A percentile compares a stretch with the other conserved stretches of the same genome.
phyloP scores from a whole-genome alignment of 2,888 invertebrate genomes.

The Eugnorisma glareosa region DNA sequence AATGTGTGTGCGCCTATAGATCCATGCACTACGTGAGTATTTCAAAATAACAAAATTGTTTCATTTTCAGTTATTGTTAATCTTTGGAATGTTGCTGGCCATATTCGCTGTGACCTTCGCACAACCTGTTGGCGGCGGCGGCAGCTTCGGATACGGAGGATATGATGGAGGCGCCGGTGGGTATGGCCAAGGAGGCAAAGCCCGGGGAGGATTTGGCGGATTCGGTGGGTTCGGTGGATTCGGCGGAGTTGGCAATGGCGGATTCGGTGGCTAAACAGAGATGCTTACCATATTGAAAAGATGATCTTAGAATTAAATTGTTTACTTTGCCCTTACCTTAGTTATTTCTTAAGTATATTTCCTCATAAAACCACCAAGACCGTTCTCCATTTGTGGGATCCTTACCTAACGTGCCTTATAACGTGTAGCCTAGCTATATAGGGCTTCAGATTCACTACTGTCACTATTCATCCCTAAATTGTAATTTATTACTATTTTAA shows the following conservation, averaged over 20 bases:
- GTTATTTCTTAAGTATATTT: neutral
- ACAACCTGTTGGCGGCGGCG: slow-evolving; percentile 40
- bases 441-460: neutral
- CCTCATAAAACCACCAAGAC: neutral
- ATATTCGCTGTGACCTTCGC: slow-evolving; percentile 64
- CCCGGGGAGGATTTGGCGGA: neutral
- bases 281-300: neutral
- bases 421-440: neutral
- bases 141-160: neutral
- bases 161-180: neutral
- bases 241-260: neutral
- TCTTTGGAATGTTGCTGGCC: slow-evolving; percentile 66
- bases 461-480: neutral
- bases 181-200: slow-evolving; percentile 1
- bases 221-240: slow-evolving; percentile 16
- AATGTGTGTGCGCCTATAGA: too few species aligned
- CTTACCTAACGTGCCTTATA: neutral
- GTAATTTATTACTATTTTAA: neutral
- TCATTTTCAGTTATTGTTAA: slow-evolving; percentile 64
- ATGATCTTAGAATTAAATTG: neutral
- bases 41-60: slow-evolving; percentile 36
- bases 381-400: neutral
- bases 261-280: slow-evolving; percentile 18
- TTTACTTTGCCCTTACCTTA: neutral
- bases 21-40: neutral